Conservation (phyloP, 2,113 vertebrate species). For the Amblyornis subalaris region DNA sequence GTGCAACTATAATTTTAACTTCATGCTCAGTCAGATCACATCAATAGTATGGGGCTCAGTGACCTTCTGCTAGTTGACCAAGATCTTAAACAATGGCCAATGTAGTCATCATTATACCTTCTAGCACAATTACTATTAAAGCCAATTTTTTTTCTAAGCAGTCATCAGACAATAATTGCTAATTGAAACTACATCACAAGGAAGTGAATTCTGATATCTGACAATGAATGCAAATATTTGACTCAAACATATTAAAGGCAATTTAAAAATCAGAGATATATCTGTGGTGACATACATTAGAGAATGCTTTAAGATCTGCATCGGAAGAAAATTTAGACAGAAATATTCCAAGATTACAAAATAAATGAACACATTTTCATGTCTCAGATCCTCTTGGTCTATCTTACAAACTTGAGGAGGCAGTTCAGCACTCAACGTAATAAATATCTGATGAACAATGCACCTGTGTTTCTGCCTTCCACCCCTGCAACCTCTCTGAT, state of each 20-base stretch:
- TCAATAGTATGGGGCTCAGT: background rate
- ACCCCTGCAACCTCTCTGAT: background rate
- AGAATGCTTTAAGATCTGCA: background rate
- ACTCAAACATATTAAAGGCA: slow-evolving; percentile 4
- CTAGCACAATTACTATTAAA: background rate
- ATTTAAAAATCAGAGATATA: slow-evolving; percentile 16
- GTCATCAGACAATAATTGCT: slow-evolving; percentile 6
- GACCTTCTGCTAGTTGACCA: slow-evolving; percentile 24
- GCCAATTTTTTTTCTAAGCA: background rate
- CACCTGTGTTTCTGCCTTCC: background rate
- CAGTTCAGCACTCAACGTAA: background rate
- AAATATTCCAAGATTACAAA: background rate
- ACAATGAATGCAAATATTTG: slow-evolving; percentile 17
- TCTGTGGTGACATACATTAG: background rate
- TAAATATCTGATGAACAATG: slow-evolving; percentile 31
- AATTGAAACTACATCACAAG: slow-evolving; percentile 27
- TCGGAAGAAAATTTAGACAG: background rate
- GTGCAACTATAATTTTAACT: slow-evolving; percentile 38
- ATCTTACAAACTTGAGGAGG: background rate
- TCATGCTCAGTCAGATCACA: slow-evolving; percentile 38
- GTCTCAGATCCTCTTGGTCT: background rate
- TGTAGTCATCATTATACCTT: slow-evolving; percentile 16
- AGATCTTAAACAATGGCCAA: slow-evolving; percentile 18
- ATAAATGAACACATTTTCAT: background rate
- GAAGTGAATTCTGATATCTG: slow-evolving; percentile 4